phyloP scores from a whole-genome alignment of 2,888 invertebrate species.

The Tineola bisselliella region DNA sequence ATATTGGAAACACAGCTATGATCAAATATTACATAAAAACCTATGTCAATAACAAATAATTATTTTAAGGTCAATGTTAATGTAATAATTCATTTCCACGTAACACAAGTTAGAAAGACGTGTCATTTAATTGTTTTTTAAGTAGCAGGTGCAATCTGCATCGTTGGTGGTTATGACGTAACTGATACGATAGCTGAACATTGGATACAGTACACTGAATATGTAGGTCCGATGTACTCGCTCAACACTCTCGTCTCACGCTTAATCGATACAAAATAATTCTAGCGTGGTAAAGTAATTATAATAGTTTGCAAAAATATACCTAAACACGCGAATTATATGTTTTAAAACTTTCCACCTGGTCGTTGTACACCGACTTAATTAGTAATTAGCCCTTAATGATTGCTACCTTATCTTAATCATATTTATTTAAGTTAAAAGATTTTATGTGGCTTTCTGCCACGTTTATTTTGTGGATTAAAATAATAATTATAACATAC shows the following conservation, averaged over 20 bases:
- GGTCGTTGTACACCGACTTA: no score
- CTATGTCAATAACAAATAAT: no score
- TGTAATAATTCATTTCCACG: background rate
- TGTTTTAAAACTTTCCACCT: background rate
- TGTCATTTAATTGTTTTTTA: conserved; percentile 7
- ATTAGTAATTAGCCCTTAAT: no score
- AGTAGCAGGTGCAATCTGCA: conserved; percentile 5
- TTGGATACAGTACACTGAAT: conserved; percentile 41
- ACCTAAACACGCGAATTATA: background rate
- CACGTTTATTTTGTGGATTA: no score
- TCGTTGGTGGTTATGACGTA: background rate
- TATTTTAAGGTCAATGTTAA: background rate
- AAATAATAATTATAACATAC: no score
- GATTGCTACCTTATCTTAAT: no score
- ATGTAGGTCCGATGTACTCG: conserved; percentile 42
- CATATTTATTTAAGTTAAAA: no score
- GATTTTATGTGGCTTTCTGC: no score
- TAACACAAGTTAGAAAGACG: background rate
- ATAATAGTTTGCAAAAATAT: conserved; percentile 3
- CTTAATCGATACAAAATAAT: conserved; percentile 22
- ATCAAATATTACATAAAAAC: no score
- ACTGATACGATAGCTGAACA: conserved; percentile 33
- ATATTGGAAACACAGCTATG: no score
- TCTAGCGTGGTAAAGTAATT: background rate
- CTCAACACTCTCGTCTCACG: conserved; percentile 25